These are phyloP conservation scores for Numenius arquata DNA, from an alignment of 2,113 vertebrate species.

Conservation along the genomic window DNA sequence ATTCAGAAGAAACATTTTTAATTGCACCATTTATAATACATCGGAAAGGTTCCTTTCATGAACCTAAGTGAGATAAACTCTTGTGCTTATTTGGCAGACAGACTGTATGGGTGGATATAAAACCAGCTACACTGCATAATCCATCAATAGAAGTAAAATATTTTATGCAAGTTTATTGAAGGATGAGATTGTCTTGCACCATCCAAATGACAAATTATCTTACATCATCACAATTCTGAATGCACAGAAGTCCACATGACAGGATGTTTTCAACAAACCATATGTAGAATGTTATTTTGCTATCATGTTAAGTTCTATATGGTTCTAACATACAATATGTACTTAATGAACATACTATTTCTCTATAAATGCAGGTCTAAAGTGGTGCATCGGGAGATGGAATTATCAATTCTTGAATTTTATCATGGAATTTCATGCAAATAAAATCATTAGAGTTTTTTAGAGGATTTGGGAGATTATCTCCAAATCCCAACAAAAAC, in stretches of 20 bases:
- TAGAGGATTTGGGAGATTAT: conserved; percentile 14
- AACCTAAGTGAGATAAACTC: conserved; percentile 25
- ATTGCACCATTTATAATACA: conserved; percentile 50
- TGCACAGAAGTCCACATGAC: conserved; percentile 42
- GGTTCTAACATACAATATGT: conserved; percentile 25
- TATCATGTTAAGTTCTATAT: not conserved
- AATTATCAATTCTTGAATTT: not conserved
- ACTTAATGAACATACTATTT: conserved; percentile 11
- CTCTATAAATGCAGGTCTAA: not conserved
- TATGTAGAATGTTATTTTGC: not conserved
- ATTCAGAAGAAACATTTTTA: conserved; percentile 33
- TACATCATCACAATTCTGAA: conserved; percentile 61
- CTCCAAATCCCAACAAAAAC: conserved; percentile 54
- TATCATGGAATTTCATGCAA: conserved; percentile 41
- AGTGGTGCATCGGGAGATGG: conserved; percentile 37
- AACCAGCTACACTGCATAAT: conserved; percentile 11
- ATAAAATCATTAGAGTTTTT: conserved; percentile 7
- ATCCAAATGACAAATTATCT: conserved; percentile 44
- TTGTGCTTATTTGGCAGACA: conserved; percentile 47
- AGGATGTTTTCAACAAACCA: conserved; percentile 37
- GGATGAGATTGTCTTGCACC: conserved; percentile 20
- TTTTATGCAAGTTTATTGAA: conserved; percentile 38
- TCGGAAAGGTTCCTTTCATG: conserved; percentile 10
- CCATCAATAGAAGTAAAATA: conserved; percentile 8
- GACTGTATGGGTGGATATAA: not conserved